A percentile compares a stretch with the other conserved stretches of the same genome.
These are phyloP conservation scores for Standfussiana lucernea DNA, from an alignment of 2,888 invertebrate species.

Conservation along the genomic window DNA sequence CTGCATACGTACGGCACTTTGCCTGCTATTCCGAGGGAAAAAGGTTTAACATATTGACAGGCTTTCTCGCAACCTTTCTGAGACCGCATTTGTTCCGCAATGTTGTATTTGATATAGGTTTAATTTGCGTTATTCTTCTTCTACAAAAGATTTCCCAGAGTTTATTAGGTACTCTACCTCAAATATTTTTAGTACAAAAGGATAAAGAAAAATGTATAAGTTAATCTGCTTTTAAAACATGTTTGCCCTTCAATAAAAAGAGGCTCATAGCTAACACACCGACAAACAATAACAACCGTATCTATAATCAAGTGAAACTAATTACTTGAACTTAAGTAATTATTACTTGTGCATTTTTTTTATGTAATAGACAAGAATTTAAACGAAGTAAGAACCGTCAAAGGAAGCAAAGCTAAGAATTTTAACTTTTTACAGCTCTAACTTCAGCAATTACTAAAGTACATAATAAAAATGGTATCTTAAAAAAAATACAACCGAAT, in stretches of 20 bases:
- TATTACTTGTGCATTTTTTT: too few species aligned
- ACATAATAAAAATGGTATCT: too few species aligned
- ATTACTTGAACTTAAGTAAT: too few species aligned
- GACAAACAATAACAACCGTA: slow-evolving; percentile 32
- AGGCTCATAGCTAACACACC: slow-evolving; percentile 12
- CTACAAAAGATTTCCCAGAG: not conserved
- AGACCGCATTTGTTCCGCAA: not conserved
- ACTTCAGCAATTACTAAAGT: too few species aligned
- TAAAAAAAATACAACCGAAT: too few species aligned
- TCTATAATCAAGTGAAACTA: too few species aligned
- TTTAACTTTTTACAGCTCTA: too few species aligned
- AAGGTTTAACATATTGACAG: slow-evolving; percentile 16
- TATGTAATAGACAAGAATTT: too few species aligned
- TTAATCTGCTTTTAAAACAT: not conserved
- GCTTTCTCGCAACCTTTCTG: not conserved
- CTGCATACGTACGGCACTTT: not conserved
- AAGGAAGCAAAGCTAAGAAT: too few species aligned
- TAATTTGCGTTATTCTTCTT: not conserved
- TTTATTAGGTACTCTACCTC: not conserved
- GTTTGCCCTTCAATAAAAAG: not conserved
- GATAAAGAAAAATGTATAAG: too few species aligned
- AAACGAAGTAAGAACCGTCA: too few species aligned
- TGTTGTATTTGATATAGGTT: not conserved
- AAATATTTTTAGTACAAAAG: not conserved
- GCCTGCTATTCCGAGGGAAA: not conserved